A percentile compares a stretch with the other conserved stretches of the same genome.
Conservation (phyloP, 2,888 invertebrate genomes). For the Erebia ligea region DNA sequence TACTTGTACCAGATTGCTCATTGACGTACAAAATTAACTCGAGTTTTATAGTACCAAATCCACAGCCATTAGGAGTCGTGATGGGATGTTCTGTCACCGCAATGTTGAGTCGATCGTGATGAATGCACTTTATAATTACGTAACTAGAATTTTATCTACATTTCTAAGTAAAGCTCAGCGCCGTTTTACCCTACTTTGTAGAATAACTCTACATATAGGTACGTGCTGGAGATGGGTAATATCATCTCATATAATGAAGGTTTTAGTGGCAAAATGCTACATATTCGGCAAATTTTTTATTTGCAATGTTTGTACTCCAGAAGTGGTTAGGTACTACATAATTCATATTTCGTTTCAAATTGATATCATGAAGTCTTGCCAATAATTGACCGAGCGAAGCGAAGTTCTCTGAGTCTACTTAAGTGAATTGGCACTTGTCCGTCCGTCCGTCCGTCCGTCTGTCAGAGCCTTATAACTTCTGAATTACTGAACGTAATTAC, state of each 20-base stretch:
- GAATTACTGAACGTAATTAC: too few species aligned
- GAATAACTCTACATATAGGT: background rate
- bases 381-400: too few species aligned
- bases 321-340: too few species aligned
- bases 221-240: background rate
- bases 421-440: too few species aligned
- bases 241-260: background rate
- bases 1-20: constrained; percentile 29
- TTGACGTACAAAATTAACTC: constrained; percentile 28
- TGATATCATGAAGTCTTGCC: background rate
- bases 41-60: constrained; percentile 48
- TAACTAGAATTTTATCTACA: constrained; percentile 9
- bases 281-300: too few species aligned
- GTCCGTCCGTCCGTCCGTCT: too few species aligned
- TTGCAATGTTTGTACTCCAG: too few species aligned
- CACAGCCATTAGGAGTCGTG: constrained; percentile 55
- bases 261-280: too few species aligned
- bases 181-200: background rate
- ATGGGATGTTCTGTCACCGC: constrained; percentile 56
- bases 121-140: constrained; percentile 49
- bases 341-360: background rate
- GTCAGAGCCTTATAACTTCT: too few species aligned
- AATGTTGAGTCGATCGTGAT: constrained; percentile 54
- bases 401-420: too few species aligned
- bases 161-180: constrained; percentile 2